Evolutionary conservation across 1,140 invertebrate genomes (phyloP).

Genomic region (Drosophila sucinea): DNA sequence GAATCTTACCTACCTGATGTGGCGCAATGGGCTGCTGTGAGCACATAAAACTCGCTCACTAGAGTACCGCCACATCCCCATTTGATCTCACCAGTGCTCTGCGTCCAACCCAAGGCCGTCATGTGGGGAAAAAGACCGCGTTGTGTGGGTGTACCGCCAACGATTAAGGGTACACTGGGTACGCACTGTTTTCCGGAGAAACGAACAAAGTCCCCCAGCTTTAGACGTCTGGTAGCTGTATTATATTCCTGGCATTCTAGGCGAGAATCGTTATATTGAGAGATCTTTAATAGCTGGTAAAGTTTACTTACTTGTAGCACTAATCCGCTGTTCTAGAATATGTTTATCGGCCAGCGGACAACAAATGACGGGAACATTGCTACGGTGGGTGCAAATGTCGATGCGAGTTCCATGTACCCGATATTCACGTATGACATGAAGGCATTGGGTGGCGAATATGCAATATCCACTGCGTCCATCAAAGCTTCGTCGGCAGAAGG

Average conservation of each 20-base stretch:
- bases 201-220: conserved; percentile 46
- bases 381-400: conserved; percentile 74
- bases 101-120: conserved; percentile 82
- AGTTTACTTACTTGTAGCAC: conserved; percentile 66
- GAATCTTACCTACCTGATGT: conserved; percentile 73
- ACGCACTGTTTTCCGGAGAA: conserved; percentile 76
- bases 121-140: conserved; percentile 86
- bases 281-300: background rate
- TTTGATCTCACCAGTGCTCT: conserved; percentile 58
- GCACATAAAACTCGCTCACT: conserved; percentile 84
- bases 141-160: conserved; percentile 84
- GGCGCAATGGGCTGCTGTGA: conserved; percentile 85
- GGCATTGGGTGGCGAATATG: conserved; percentile 75
- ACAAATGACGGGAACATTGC: conserved; percentile 77
- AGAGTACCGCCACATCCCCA: conserved; percentile 84
- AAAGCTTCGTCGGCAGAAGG: conserved; percentile 77
- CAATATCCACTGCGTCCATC: conserved; percentile 77
- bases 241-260: conserved; percentile 79
- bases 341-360: conserved; percentile 75
- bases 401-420: conserved; percentile 71
- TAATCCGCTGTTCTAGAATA: conserved; percentile 65
- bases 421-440: conserved; percentile 75
- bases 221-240: conserved; percentile 43
- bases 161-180: conserved; percentile 83
- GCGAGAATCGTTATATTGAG: background rate